Evolutionary conservation across 2,797 vertebrate genomes (phyloP).

Genomic region (Manis javanica): DNA sequence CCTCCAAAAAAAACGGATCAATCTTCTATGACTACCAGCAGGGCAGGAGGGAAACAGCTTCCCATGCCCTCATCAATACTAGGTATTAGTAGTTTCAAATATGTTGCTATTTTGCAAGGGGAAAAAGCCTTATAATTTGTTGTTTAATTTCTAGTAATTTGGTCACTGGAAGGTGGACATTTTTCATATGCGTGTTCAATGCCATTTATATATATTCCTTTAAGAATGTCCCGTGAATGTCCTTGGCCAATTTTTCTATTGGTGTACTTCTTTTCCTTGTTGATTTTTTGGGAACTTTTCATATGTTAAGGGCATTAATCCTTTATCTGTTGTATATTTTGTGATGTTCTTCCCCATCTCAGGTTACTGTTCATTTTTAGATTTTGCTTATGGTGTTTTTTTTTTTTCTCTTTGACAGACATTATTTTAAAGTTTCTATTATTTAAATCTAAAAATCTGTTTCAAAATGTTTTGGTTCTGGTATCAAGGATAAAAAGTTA

Average conservation of each 20-base stretch:
- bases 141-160: conserved; percentile 7
- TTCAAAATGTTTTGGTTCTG: conserved; percentile 39
- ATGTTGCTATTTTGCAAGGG: neutral
- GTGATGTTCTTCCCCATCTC: neutral
- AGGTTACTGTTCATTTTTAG: neutral
- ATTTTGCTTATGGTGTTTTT: neutral
- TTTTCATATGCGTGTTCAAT: neutral
- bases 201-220: neutral
- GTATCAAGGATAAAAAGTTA: neutral
- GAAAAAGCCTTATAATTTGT: neutral
- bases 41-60: neutral
- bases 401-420: neutral
- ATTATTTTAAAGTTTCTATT: conserved; percentile 30
- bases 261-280: neutral
- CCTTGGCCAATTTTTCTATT: neutral
- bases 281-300: neutral
- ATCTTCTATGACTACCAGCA: neutral
- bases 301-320: neutral
- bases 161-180: neutral
- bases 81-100: neutral
- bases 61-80: neutral
- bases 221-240: neutral
- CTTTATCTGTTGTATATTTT: neutral
- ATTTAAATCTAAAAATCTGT: neutral
- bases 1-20: neutral